Evolutionary conservation across 2,113 vertebrate species (phyloP).

Genomic region (Cromileptes altivelis): DNA sequence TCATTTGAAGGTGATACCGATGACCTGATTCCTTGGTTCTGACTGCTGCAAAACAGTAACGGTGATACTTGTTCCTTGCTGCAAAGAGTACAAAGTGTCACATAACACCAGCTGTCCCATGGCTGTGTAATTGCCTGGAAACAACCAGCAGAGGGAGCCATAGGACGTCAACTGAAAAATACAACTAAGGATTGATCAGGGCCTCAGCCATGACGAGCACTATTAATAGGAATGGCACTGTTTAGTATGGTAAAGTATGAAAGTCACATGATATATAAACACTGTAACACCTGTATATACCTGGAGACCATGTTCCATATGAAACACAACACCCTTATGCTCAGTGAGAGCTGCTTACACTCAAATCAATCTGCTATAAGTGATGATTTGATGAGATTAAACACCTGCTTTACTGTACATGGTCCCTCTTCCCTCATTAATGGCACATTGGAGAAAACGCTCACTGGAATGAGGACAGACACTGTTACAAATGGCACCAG

Average conservation of each 20-base stretch:
- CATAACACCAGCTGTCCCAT: constrained; percentile 1
- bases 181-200: constrained; percentile 5
- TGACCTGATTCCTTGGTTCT: not conserved
- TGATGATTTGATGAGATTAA: constrained; percentile 32
- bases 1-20: constrained; percentile 25
- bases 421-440: constrained; percentile 48
- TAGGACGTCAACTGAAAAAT: constrained; percentile 21
- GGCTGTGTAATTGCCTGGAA: constrained; percentile 21
- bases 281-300: constrained; percentile 48
- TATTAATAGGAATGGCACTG: constrained; percentile 60
- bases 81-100: constrained; percentile 22
- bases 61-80: constrained; percentile 13
- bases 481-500: constrained; percentile 67
- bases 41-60: constrained; percentile 17
- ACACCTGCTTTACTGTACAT: constrained; percentile 11
- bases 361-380: constrained; percentile 22
- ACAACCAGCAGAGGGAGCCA: constrained; percentile 66
- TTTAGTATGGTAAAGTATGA: constrained; percentile 46
- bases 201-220: constrained; percentile 18
- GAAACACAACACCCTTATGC: constrained; percentile 34
- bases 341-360: constrained; percentile 30
- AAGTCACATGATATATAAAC: constrained; percentile 54
- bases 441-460: constrained; percentile 78
- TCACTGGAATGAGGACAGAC: constrained; percentile 53
- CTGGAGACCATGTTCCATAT: constrained; percentile 40